Base-by-base conservation (phyloP, 1,140 invertebrate genomes). In the Myzus persicae region DNA sequence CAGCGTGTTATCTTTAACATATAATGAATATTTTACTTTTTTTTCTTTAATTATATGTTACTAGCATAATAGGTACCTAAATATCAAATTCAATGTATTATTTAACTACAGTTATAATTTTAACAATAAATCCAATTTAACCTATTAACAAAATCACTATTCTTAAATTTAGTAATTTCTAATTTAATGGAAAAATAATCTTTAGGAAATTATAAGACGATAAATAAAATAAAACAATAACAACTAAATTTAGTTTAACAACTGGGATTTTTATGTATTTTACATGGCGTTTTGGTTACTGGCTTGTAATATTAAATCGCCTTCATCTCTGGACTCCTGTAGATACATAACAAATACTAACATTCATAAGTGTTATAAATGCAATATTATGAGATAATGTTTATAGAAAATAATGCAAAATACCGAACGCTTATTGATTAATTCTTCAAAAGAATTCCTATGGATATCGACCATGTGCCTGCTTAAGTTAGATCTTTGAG, bases 401-500 rank as follows among this genome's bases (percentile, higher is more conserved):
- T n/a, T 31, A 40, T 40, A 67, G 5, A 42, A 38, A 67, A 44
- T 42, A 40, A 90, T 26, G n/a, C 24, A 38, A 90, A 59, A 67
- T 90, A 90, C 89, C 89, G 26, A 90, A 89, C 24, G 46, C 14
- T 67, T 90, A 90, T 90, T 59, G 38, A 67, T 67, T 6, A 90
- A 90, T 31, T 93, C 44, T 42, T 93, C 88, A 7, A 93, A 6
- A 42, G 42, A 7, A 85, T 46, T 93, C 51, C 84, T 93, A 46
- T 93, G 93, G 20, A 89, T 93, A 67, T 76, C 87, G 5, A 38
- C n/a, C 18, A 93, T 31, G 31, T 93, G 93, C 14, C 90, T 92
- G 59, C 46, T 93, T 36, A 87, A 40, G n/a, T 93, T 93, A 22
- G 76, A 92, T 38, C 91, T 93, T 59, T 93, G 93, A 36, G 82